phyloP scores from a whole-genome alignment of 2,888 invertebrate species.

The Sylvicola cinctus region DNA sequence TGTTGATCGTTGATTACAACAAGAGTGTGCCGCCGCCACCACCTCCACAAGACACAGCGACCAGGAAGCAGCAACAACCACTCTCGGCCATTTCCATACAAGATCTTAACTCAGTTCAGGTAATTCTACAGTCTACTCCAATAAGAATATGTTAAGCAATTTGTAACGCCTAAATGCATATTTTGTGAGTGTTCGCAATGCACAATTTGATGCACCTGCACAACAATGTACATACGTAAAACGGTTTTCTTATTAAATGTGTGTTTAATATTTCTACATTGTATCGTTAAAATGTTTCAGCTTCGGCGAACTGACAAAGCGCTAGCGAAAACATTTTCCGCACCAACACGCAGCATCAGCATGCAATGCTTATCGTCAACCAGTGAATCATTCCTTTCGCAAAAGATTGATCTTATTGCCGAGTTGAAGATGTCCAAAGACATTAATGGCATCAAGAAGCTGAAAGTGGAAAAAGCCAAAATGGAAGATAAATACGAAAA shows the following conservation, averaged over 20 bases:
- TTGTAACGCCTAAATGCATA: not conserved
- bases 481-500: conserved; percentile 66
- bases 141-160: not conserved
- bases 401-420: conserved; percentile 73
- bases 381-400: conserved; percentile 46
- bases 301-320: conserved; percentile 53
- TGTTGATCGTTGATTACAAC: conserved; percentile 12
- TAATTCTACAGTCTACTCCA: conserved; percentile 8
- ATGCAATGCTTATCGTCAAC: conserved; percentile 47
- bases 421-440: conserved; percentile 84
- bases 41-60: conserved; percentile 23
- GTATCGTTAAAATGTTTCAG: conserved; percentile 20
- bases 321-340: conserved; percentile 64
- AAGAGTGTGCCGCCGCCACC: conserved; percentile 16
- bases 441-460: conserved; percentile 79
- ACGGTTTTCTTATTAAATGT: not conserved
- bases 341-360: conserved; percentile 57
- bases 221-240: not conserved
- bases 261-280: not conserved
- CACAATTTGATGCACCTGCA: not conserved
- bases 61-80: conserved; percentile 44
- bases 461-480: conserved; percentile 77
- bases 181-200: not conserved
- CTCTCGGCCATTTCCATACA: conserved; percentile 75
- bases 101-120: conserved; percentile 61